These are phyloP conservation scores for Mallotus villosus DNA, from an alignment of 2,797 vertebrate genomes.

Conservation along the genomic window DNA sequence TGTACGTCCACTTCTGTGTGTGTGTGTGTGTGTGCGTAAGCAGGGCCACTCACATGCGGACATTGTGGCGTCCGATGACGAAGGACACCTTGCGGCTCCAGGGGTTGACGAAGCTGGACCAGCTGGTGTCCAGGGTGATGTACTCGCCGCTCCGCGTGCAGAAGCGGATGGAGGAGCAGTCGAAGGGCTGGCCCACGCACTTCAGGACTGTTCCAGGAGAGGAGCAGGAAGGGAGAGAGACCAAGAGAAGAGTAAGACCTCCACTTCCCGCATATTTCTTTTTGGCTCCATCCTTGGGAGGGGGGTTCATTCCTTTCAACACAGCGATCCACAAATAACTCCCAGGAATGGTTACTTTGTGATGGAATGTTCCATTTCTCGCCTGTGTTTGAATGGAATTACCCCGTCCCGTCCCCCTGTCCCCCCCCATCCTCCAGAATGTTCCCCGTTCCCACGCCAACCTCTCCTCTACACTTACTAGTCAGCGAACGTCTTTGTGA, in stretches of 20 bases:
- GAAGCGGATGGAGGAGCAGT: slow-evolving; percentile 92
- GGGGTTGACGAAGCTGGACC: slow-evolving; percentile 97
- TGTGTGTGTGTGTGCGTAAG: not conserved
- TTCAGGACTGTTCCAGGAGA: slow-evolving; percentile 73
- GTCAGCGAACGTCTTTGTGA: not conserved
- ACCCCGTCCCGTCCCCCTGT: too few relatives aligned
- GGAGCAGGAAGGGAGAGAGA: not conserved
- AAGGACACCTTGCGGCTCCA: slow-evolving; percentile 97
- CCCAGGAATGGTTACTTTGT: too few relatives aligned
- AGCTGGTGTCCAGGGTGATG: slow-evolving; percentile 92
- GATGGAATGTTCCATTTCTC: too few relatives aligned
- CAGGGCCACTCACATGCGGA: slow-evolving; percentile 85
- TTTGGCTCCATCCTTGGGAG: too few relatives aligned
- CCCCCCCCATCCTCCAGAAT: not conserved
- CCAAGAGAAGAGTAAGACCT: too few relatives aligned
- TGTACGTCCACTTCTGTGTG: not conserved
- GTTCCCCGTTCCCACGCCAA: not conserved
- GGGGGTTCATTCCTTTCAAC: too few relatives aligned
- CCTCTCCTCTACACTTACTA: not conserved
- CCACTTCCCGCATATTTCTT: too few relatives aligned
- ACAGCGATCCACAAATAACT: too few relatives aligned
- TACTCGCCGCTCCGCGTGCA: slow-evolving; percentile 92
- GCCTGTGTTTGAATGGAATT: too few relatives aligned
- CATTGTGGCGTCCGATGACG: slow-evolving; percentile 95
- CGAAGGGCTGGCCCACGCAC: slow-evolving; percentile 89